A percentile compares a stretch with the other conserved stretches of the same genome.
phyloP scores from a whole-genome alignment of 2,113 vertebrate species.

The Aviceda subcristata region DNA sequence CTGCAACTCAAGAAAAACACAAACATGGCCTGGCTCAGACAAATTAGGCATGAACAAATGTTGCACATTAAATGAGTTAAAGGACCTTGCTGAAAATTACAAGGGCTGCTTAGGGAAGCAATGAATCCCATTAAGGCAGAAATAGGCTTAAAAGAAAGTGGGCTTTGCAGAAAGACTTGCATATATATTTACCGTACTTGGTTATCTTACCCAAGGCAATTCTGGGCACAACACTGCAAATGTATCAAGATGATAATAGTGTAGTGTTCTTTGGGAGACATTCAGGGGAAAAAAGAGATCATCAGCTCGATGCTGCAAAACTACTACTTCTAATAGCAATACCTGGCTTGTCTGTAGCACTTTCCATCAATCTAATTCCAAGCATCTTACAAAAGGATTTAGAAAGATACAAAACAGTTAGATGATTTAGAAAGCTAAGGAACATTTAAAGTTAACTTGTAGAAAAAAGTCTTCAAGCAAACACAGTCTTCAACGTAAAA shows the following conservation, averaged over 20 bases:
- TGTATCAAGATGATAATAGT: neutral
- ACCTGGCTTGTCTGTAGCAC: neutral
- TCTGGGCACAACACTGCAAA: neutral
- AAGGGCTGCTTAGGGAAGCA: slow-evolving; percentile 68
- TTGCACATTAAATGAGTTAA: slow-evolving; percentile 76
- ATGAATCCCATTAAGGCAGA: slow-evolving; percentile 58
- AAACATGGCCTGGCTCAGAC: slow-evolving; percentile 66
- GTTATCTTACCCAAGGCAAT: neutral
- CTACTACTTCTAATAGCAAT: neutral
- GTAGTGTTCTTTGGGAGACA: neutral
- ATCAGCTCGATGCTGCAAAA: neutral
- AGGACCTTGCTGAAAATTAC: slow-evolving; percentile 73
- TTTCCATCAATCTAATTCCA: neutral
- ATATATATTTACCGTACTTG: neutral
- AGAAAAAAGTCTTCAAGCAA: neutral
- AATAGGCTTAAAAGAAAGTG: slow-evolving; percentile 37
- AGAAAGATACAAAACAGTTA: neutral
- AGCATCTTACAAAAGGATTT: neutral
- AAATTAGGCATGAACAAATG: slow-evolving; percentile 78
- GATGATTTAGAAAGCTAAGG: neutral
- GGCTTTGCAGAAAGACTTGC: neutral
- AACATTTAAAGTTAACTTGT: neutral
- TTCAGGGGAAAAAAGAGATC: neutral
- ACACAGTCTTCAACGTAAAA: neutral
- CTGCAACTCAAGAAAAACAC: slow-evolving; percentile 65